A percentile compares a stretch with the other conserved stretches of the same genome.
These are phyloP conservation scores for Thecocarcelia acutangulata DNA, from an alignment of 2,888 invertebrate genomes.

Conservation along the genomic window DNA sequence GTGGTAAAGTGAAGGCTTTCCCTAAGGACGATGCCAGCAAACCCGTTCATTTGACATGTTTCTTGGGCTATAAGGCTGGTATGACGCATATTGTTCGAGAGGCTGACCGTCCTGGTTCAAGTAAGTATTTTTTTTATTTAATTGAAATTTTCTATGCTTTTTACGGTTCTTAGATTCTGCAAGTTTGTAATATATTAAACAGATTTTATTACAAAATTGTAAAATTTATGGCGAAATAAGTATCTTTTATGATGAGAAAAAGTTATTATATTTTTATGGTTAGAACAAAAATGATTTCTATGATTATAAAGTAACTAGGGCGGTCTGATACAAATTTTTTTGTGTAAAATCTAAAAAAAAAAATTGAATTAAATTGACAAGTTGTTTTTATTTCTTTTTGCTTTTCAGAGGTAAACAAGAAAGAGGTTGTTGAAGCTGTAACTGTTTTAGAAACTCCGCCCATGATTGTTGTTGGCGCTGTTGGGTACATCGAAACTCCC, in stretches of 20 bases:
- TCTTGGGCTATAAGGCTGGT: slow-evolving; percentile 99
- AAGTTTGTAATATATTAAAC: too few relatives aligned
- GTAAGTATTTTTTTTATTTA: slow-evolving; percentile 85
- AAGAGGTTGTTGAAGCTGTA: slow-evolving; percentile 99
- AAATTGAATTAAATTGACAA: neutral
- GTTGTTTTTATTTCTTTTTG: neutral
- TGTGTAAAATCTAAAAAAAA: neutral
- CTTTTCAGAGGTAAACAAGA: slow-evolving; percentile 96
- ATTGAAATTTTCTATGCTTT: neutral
- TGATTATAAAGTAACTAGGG: slow-evolving; percentile 82
- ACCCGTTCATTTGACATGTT: slow-evolving; percentile 98
- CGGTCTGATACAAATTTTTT: slow-evolving; percentile 80
- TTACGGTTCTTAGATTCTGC: too few relatives aligned
- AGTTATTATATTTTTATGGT: slow-evolving; percentile 79
- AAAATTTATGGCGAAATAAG: too few relatives aligned
- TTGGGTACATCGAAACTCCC: slow-evolving; percentile 99
- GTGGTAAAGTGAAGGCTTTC: slow-evolving; percentile 99
- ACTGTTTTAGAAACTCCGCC: slow-evolving; percentile 99
- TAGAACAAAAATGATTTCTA: slow-evolving; percentile 79
- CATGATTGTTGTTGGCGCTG: slow-evolving; percentile 98
- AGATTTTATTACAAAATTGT: too few relatives aligned
- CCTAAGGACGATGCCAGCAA: slow-evolving; percentile 98
- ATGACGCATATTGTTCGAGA: slow-evolving; percentile 99
- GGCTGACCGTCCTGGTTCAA: slow-evolving; percentile 98
- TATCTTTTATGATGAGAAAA: slow-evolving; percentile 77